phyloP scores from a whole-genome alignment of 2,888 invertebrate genomes.

The Meiosimyza decipiens region DNA sequence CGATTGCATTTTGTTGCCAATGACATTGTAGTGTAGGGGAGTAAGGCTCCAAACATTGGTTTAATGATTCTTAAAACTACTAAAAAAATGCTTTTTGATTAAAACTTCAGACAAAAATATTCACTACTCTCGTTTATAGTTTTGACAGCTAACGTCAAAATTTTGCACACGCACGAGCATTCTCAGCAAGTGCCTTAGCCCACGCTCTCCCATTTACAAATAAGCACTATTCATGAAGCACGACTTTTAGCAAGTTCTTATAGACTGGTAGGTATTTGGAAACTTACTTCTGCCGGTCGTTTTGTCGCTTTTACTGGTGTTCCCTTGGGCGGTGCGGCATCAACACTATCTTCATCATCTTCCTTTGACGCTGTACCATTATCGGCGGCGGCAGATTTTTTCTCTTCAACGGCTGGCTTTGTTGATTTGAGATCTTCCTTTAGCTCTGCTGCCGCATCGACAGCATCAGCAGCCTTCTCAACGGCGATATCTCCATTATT shows the following conservation, averaged over 20 bases:
- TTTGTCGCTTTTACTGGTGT: slow-evolving; percentile 83
- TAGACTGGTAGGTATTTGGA: not conserved
- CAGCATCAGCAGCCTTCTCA: slow-evolving; percentile 74
- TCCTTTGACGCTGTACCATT: slow-evolving; percentile 59
- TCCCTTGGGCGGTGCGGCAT: slow-evolving; percentile 65
- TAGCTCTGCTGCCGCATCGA: slow-evolving; percentile 56
- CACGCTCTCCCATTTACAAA: not conserved
- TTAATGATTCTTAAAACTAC: too few species aligned
- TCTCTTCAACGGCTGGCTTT: slow-evolving; percentile 56
- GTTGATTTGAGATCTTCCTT: slow-evolving; percentile 67
- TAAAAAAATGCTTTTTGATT: too few species aligned
- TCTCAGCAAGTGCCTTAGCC: not conserved
- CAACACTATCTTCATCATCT: slow-evolving; percentile 51
- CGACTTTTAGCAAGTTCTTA: not conserved
- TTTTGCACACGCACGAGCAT: too few species aligned
- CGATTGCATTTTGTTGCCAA: too few species aligned
- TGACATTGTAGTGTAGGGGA: too few species aligned
- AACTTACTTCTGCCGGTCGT: slow-evolving; percentile 83
- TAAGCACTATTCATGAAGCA: not conserved
- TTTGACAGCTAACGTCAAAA: not conserved
- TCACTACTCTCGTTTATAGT: too few species aligned
- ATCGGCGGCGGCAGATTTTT: slow-evolving; percentile 53
- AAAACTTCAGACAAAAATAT: too few species aligned
- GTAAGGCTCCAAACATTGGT: too few species aligned
- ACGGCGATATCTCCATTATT: slow-evolving; percentile 81